These are phyloP conservation scores for Ichneumon xanthorius DNA, from an alignment of 2,888 invertebrate species.

Conservation along the genomic window DNA sequence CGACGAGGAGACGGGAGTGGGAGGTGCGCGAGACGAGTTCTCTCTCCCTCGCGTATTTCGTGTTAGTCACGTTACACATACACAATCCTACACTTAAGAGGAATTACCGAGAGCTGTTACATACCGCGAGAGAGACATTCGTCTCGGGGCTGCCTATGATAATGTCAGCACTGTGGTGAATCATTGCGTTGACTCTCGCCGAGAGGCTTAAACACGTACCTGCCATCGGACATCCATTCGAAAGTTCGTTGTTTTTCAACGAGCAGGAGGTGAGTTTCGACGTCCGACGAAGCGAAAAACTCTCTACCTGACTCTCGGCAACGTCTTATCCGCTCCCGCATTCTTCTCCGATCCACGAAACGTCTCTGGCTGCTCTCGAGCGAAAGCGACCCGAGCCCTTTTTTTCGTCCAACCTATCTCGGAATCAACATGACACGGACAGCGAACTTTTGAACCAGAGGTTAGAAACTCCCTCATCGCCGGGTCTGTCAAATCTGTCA, in stretches of 20 bases:
- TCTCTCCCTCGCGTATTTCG: conserved; percentile 21
- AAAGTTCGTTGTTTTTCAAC: conserved; percentile 68
- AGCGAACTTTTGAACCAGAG: conserved; percentile 27
- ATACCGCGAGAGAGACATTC: conserved; percentile 62
- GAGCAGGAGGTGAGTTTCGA: conserved; percentile 13
- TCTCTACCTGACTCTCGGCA: not conserved
- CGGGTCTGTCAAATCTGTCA: conserved; percentile 45
- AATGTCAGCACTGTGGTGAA: conserved; percentile 80
- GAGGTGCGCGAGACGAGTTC: conserved; percentile 28
- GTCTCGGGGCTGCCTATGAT: conserved; percentile 69
- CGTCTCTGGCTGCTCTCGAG: conserved; percentile 12
- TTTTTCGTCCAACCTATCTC: conserved; percentile 11
- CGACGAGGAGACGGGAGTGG: conserved; percentile 1
- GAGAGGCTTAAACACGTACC: conserved; percentile 40
- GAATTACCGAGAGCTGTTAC: conserved; percentile 25
- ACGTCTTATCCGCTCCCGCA: not conserved
- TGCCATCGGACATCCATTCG: conserved; percentile 31
- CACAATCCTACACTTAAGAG: conserved; percentile 14
- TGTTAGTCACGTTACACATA: conserved; percentile 42
- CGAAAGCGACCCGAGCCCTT: conserved; percentile 24
- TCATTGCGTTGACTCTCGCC: conserved; percentile 69
- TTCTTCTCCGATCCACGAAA: conserved; percentile 17
- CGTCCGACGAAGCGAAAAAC: not conserved
- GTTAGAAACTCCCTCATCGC: conserved; percentile 54
- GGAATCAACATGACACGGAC: conserved; percentile 4